phyloP scores from a whole-genome alignment of 1,140 invertebrate genomes.

The Apis florea region DNA sequence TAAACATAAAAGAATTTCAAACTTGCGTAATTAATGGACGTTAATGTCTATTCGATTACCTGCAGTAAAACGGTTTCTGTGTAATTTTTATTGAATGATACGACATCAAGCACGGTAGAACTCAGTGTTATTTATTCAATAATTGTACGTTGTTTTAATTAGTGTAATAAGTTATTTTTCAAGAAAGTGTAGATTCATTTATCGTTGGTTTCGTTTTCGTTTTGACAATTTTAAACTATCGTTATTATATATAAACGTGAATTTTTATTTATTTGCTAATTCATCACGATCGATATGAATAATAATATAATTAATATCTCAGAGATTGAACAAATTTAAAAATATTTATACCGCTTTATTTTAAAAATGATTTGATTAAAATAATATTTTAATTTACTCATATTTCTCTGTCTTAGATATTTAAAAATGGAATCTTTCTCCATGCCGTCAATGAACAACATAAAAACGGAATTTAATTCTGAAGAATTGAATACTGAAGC shows the following conservation, averaged over 20 bases:
- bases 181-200: not conserved
- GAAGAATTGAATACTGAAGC: not conserved
- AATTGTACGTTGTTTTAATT: not conserved
- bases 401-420: not conserved
- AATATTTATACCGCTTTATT: not conserved
- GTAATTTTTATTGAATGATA: too few relatives aligned
- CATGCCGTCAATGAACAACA: not conserved
- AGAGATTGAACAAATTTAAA: not conserved
- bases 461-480: conserved; percentile 41
- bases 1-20: not conserved
- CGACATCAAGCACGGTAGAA: not conserved
- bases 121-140: not conserved
- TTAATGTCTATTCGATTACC: not conserved
- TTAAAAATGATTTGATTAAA: not conserved
- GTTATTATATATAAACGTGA: not conserved
- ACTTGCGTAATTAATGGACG: conserved; percentile 1
- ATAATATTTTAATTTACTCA: not conserved
- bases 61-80: too few relatives aligned
- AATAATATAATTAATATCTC: not conserved
- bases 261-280: not conserved
- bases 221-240: not conserved
- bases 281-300: not conserved
- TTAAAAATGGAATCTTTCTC: not conserved
- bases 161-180: not conserved
- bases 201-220: not conserved